Conservation (phyloP, 2,888 invertebrate genomes). For the Dorcus hopei region DNA sequence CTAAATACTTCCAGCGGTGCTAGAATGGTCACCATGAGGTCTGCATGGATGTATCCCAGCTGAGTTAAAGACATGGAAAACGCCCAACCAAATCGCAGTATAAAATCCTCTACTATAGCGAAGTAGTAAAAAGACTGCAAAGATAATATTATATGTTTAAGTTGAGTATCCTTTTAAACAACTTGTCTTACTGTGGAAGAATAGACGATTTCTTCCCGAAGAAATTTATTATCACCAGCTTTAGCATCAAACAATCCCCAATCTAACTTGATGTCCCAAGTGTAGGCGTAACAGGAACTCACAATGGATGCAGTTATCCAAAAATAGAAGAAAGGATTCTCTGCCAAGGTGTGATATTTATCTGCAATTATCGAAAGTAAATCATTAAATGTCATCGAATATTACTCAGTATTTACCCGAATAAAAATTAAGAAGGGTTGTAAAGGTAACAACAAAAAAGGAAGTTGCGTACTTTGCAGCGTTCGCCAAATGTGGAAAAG, state of each 20-base stretch:
- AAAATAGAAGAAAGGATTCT: constrained; percentile 82
- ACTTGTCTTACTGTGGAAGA: constrained; percentile 69
- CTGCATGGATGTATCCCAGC: constrained; percentile 68
- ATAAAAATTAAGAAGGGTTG: constrained; percentile 55
- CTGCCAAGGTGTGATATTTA: constrained; percentile 49
- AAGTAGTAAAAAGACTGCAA: constrained; percentile 89
- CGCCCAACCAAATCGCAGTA: constrained; percentile 92
- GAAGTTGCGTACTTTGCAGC: constrained; percentile 98
- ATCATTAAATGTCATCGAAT: not conserved
- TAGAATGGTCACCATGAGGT: constrained; percentile 79
- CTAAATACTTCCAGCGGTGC: constrained; percentile 87
- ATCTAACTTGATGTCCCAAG: constrained; percentile 99
- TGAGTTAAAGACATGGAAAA: constrained; percentile 82
- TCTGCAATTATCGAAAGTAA: constrained; percentile 11
- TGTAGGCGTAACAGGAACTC: constrained; percentile 92
- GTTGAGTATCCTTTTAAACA: not conserved
- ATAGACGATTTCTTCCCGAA: constrained; percentile 94
- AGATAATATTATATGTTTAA: constrained; percentile 9
- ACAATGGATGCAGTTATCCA: constrained; percentile 85
- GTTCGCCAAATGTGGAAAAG: constrained; percentile 94
- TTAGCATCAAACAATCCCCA: constrained; percentile 95
- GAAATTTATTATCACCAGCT: constrained; percentile 85
- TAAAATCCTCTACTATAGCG: constrained; percentile 91
- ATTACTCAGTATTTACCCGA: constrained; percentile 6
- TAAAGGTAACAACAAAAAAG: constrained; percentile 88